phyloP scores from a whole-genome alignment of 2,888 invertebrate genomes.

The Disparrhopalites patrizii region DNA sequence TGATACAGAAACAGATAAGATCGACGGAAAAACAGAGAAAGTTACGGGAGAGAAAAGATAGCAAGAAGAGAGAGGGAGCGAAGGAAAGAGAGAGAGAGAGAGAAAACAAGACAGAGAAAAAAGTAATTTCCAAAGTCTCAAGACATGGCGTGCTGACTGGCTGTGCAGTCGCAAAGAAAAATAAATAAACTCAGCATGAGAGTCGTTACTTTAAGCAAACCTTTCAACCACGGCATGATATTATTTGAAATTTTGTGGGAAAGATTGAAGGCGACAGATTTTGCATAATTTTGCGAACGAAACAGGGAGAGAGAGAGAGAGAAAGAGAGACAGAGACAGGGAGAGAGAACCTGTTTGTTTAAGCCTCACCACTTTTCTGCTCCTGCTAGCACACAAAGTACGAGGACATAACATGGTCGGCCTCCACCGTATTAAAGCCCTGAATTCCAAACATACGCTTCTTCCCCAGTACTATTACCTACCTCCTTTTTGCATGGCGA shows the following conservation, averaged over 20 bases:
- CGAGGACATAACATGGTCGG: not conserved
- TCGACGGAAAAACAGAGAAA: not conserved
- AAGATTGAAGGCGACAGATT: slow-evolving; percentile 34
- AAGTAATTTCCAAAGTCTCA: not conserved
- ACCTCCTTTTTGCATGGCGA: no score
- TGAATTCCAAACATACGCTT: no score
- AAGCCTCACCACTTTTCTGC: not conserved
- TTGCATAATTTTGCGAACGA: slow-evolving; percentile 33
- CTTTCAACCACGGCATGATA: slow-evolving; percentile 1
- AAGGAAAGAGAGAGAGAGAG: not conserved
- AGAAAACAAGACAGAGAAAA: no score
- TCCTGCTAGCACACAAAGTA: not conserved
- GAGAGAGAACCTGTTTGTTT: slow-evolving; percentile 17
- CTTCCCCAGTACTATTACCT: no score
- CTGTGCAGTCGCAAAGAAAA: not conserved
- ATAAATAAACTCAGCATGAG: slow-evolving; percentile 21
- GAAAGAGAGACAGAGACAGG: slow-evolving; percentile 7
- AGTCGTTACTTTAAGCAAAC: slow-evolving; percentile 11
- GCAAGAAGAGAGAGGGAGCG: not conserved
- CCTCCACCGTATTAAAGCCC: not conserved
- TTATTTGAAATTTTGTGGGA: slow-evolving; percentile 10
- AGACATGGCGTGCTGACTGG: not conserved
- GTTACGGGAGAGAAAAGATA: not conserved
- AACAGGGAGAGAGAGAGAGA: slow-evolving; percentile 18
- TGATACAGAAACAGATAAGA: no score